phyloP scores from a whole-genome alignment of 1,140 invertebrate species.

The Dysdera silvatica region DNA sequence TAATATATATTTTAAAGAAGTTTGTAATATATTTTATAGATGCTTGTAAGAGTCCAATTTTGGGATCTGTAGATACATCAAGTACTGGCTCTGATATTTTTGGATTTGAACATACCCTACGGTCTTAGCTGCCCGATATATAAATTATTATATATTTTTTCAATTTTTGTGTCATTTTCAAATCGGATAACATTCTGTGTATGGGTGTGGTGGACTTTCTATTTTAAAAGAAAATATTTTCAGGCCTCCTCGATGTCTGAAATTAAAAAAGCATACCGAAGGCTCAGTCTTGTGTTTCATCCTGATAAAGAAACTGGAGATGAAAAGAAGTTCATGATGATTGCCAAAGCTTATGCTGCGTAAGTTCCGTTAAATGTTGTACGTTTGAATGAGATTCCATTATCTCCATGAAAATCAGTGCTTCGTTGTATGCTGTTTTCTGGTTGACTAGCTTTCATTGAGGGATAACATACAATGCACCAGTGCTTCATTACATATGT shows the following conservation, averaged over 20 bases:
- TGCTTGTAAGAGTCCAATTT: no score
- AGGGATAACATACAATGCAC: no score
- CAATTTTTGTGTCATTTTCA: neutral
- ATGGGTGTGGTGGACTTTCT: neutral
- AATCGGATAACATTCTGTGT: neutral
- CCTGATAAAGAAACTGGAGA: slow-evolving; percentile 96
- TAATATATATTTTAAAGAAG: no score
- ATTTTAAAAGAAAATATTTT: slow-evolving; percentile 21
- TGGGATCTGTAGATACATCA: no score
- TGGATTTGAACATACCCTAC: no score
- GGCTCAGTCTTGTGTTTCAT: slow-evolving; percentile 86
- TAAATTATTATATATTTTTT: neutral
- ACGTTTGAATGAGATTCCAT: neutral
- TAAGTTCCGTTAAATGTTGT: slow-evolving; percentile 35
- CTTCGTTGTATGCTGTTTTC: neutral
- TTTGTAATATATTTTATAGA: no score
- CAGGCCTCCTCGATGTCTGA: slow-evolving; percentile 73
- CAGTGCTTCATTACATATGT: no score
- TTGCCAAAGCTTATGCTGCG: slow-evolving; percentile 85
- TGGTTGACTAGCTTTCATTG: no score
- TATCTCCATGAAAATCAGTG: neutral
- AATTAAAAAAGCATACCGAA: slow-evolving; percentile 92
- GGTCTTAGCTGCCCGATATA: no score
- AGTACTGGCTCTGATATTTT: no score
- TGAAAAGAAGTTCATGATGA: slow-evolving; percentile 93